Conservation (phyloP, 2,113 vertebrate species). For the Grus americana region DNA sequence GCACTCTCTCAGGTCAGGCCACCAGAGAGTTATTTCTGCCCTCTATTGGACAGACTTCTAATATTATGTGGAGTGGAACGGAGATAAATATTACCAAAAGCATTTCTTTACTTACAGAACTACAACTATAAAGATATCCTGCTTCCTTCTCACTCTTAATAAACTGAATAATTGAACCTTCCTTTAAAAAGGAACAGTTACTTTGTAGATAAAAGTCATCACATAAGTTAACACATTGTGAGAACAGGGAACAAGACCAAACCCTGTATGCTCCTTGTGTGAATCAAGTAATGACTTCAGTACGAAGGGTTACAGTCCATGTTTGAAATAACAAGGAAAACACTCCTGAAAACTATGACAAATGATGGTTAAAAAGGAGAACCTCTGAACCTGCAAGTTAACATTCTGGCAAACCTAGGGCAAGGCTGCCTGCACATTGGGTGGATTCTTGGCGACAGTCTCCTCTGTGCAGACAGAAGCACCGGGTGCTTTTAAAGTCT, state of each 20-base stretch:
- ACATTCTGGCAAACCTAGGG: not conserved
- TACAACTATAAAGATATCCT: not conserved
- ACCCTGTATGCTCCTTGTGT: accelerated
- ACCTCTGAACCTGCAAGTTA: not conserved
- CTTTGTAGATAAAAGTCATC: not conserved
- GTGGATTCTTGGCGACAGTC: not conserved
- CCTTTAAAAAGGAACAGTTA: not conserved
- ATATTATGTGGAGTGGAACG: accelerated
- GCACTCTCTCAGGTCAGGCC: not conserved
- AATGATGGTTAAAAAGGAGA: not conserved
- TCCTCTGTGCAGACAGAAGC: not conserved
- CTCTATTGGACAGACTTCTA: not conserved
- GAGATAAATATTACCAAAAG: accelerated
- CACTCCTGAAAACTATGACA: not conserved
- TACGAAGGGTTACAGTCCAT: not conserved
- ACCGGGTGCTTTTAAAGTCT: not conserved
- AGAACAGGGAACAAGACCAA: not conserved
- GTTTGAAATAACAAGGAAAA: not conserved
- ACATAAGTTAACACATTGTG: not conserved
- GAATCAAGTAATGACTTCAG: not conserved
- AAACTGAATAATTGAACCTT: not conserved
- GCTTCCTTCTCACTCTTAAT: not conserved
- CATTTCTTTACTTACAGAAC: not conserved
- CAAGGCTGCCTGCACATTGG: not conserved
- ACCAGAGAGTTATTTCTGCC: not conserved